phyloP scores from a whole-genome alignment of 2,797 vertebrate genomes.

The Lepilemur septentrionalis region DNA sequence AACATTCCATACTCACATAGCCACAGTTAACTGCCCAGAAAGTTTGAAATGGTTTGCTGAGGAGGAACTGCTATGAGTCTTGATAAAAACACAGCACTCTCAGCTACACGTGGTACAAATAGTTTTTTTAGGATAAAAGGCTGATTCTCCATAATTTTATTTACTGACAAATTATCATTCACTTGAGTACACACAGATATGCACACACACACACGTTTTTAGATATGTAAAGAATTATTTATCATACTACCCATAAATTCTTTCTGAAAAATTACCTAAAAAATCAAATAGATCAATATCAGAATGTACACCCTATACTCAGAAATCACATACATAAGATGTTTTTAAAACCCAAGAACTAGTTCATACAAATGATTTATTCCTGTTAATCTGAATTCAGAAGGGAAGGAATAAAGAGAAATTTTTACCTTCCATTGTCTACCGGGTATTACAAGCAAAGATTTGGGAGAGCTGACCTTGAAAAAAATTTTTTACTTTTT shows the following conservation, averaged over 20 bases:
- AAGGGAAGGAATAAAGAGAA: not conserved
- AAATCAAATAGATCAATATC: not conserved
- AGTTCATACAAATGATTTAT: not conserved
- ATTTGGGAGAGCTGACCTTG: not conserved
- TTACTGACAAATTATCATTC: not conserved
- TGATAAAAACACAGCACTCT: not conserved
- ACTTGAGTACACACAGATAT: not conserved
- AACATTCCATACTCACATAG: not conserved
- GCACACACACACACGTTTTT: not conserved
- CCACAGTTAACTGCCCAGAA: not conserved
- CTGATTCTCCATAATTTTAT: not conserved
- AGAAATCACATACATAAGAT: not conserved
- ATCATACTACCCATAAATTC: not conserved
- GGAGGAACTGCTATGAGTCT: not conserved
- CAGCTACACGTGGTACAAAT: not conserved
- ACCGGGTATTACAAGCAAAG: not conserved
- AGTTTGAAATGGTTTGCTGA: not conserved
- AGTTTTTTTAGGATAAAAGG: not conserved
- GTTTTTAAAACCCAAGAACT: not conserved
- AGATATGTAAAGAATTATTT: not conserved
- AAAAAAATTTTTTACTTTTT: not conserved
- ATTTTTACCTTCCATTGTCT: not conserved
- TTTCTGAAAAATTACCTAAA: not conserved
- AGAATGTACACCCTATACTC: not conserved
- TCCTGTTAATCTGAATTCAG: not conserved